Percentiles rank a stretch among this genome's conserved stretches.
phyloP scores from a whole-genome alignment of 2,113 vertebrate species.

The Ictalurus furcatus region DNA sequence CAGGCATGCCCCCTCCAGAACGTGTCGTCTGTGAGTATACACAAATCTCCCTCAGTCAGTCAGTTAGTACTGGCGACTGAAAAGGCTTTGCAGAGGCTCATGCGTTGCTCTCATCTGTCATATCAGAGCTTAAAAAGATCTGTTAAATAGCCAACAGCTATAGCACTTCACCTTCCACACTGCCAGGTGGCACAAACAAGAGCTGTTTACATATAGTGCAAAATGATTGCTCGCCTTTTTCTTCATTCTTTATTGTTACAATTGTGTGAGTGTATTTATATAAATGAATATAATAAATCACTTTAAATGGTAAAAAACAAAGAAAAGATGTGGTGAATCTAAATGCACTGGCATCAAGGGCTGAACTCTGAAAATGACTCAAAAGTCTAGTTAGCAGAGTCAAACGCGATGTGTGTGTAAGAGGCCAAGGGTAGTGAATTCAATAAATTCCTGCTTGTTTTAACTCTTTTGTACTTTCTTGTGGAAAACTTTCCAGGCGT shows the following conservation, averaged over 20 bases:
- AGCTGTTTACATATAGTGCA: slow-evolving; percentile 17
- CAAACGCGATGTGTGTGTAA: slow-evolving; percentile 36
- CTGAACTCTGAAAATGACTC: slow-evolving; percentile 44
- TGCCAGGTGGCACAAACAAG: background rate
- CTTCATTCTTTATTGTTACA: background rate
- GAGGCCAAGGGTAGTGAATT: slow-evolving; percentile 46
- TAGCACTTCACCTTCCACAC: background rate
- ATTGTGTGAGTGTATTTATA: background rate
- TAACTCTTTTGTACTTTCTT: slow-evolving; percentile 47
- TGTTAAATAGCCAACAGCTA: slow-evolving; percentile 1
- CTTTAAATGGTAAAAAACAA: background rate
- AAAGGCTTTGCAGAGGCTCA: slow-evolving; percentile 19
- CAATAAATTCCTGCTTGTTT: slow-evolving; percentile 44
- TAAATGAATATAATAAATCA: background rate
- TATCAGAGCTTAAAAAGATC: slow-evolving; percentile 37
- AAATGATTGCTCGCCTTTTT: slow-evolving; percentile 14
- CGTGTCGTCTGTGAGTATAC: background rate
- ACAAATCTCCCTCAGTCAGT: slow-evolving; percentile 39
- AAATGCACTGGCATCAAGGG: background rate
- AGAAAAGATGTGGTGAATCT: background rate
- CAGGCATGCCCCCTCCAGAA: slow-evolving; percentile 60
- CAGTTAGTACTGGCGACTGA: background rate
- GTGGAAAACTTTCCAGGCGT: slow-evolving; percentile 48
- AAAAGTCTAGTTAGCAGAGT: slow-evolving; percentile 44
- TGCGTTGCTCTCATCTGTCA: slow-evolving; percentile 31